These are phyloP conservation scores for Rhea pennata DNA, from an alignment of 2,113 vertebrate species.

Conservation along the genomic window DNA sequence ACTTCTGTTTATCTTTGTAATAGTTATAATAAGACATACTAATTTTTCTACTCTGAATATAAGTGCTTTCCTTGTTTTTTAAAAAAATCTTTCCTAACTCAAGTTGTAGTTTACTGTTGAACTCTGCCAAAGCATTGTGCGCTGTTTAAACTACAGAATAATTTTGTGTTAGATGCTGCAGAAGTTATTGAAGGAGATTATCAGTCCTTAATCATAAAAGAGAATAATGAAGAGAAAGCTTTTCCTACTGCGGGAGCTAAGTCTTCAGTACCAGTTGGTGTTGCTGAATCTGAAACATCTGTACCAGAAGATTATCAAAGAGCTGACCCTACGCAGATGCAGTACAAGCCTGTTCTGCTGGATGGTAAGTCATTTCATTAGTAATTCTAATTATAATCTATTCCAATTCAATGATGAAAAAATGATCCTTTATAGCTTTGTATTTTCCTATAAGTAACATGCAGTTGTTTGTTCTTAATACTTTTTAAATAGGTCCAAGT, in stretches of 20 bases:
- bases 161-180: constrained; percentile 36
- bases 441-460: background rate
- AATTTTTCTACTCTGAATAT: background rate
- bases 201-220: constrained; percentile 9
- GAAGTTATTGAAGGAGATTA: constrained; percentile 42
- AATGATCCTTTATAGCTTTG: background rate
- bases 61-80: background rate
- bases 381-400: background rate
- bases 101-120: background rate
- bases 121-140: background rate
- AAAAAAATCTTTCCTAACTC: background rate
- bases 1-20: background rate
- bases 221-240: constrained; percentile 42
- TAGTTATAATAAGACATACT: background rate
- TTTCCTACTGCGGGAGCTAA: background rate
- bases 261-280: background rate
- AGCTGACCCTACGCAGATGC: background rate
- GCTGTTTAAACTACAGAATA: background rate
- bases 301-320: background rate
- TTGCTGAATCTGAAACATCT: background rate
- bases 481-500: background rate
- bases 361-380: constrained; percentile 50
- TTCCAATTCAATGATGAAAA: background rate
- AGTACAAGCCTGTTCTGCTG: background rate
- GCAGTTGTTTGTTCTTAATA: background rate